Conservation (phyloP, 2,888 invertebrate species). For the Sinotaia quadrata region DNA sequence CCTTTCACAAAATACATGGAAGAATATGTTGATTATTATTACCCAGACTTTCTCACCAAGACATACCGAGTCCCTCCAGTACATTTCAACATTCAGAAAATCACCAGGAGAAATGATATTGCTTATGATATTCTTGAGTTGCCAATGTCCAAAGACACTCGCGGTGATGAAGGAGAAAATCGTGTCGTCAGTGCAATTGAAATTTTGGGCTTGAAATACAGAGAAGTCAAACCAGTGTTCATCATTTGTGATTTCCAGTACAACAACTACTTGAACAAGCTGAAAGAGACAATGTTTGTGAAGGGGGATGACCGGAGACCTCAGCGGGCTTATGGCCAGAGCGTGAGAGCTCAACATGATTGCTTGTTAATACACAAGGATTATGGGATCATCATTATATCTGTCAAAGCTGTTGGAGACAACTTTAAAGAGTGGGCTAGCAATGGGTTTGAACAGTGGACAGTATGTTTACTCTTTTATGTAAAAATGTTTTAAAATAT, state of each 20-base stretch:
- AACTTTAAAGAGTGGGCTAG: conserved; percentile 31
- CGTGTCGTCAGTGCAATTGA: conserved; percentile 35
- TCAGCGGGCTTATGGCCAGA: conserved; percentile 35
- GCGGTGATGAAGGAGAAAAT: conserved; percentile 38
- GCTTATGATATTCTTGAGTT: conserved; percentile 6
- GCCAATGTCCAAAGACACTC: conserved; percentile 33
- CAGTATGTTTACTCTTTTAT: not conserved
- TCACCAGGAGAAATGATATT: not conserved
- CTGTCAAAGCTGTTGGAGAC: conserved; percentile 35
- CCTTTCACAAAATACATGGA: conserved; percentile 32
- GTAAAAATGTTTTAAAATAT: no score
- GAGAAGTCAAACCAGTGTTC: conserved; percentile 24
- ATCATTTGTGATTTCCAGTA: conserved; percentile 38
- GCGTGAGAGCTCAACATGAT: conserved; percentile 36
- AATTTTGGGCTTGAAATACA: conserved; percentile 17
- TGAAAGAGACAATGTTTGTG: conserved; percentile 33
- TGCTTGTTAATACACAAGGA: conserved; percentile 33
- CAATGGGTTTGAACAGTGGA: conserved; percentile 20
- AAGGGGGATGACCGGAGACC: conserved; percentile 32
- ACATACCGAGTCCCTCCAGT: conserved; percentile 36
- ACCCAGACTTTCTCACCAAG: conserved; percentile 10
- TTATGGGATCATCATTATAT: conserved; percentile 32
- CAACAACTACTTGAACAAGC: conserved; percentile 40
- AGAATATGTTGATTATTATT: conserved; percentile 32
- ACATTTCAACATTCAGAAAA: conserved; percentile 37